Base-by-base conservation (phyloP, 2,888 invertebrate species). In the Drosophila picticornis region DNA sequence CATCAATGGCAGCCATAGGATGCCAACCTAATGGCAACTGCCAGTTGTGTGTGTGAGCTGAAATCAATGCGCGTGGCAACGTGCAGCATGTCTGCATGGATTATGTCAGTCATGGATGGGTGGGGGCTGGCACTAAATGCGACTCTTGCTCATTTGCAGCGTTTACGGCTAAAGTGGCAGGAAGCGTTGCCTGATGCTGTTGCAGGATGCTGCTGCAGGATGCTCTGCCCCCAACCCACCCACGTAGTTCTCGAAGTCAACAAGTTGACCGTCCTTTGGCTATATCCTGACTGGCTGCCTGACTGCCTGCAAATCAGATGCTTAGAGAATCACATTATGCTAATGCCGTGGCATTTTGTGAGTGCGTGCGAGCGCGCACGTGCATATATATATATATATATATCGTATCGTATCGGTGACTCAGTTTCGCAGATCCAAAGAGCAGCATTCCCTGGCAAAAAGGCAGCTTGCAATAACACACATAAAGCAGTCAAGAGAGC, bases 71-170 rank as follows among this genome's bases (percentile, higher is more conserved):
- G 38, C 51, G 52, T 62, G 72, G 53, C 70, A 69, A 60, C 52
- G 51, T 56, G 58, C 16, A 13, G 32, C 48, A 53, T 51, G 63
- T 34, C 31, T 10, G 22, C 77, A 52, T 67, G 71, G 66, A 65
- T 40, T 61, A 56, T 31, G 40, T 19, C 10, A 50, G 68, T 53
- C 59, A 46, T 19, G 32, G 62, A 16, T 22, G 29, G 51, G 61
- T 11, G 10, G 46, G 43, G 52, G 31, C 61, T 29, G 48, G 13
- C 43, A 56, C 64, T 40, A 48, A 55, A 71, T 68, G 82, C 73
- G 80, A 80, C 83, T 80, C 83, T 84, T 84, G 88, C 85, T 85
- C 85, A 85, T 88, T 85, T 88, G 79, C 88, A 83, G 79, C 85
- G 75, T 88, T 85, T 88, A 85, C 81, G 75, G 64, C 79, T 67